Evolutionary conservation across 1,140 invertebrate genomes (phyloP).

Genomic region (Musca domestica): DNA sequence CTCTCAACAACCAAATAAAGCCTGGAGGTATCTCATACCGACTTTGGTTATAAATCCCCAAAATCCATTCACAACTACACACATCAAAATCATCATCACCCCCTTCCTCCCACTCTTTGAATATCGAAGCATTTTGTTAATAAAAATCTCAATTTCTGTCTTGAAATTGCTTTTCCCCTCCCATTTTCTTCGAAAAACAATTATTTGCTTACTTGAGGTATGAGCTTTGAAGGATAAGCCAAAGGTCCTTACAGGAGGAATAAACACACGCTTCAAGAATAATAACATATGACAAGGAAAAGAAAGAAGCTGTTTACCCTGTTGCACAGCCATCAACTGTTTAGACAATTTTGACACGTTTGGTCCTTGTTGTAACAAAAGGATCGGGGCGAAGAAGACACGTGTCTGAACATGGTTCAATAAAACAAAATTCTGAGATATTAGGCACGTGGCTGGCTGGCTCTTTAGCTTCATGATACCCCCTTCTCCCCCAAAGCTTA

Average conservation of each 20-base stretch:
- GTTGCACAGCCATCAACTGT: neutral
- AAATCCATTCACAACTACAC: too few species aligned
- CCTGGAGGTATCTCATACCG: too few species aligned
- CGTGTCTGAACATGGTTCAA: constrained; percentile 9
- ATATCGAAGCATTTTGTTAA: too few species aligned
- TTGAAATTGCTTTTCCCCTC: too few species aligned
- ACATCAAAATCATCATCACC: neutral
- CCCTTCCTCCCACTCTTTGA: neutral
- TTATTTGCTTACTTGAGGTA: constrained; percentile 15
- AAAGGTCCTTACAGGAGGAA: too few species aligned
- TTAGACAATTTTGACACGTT: constrained; percentile 16
- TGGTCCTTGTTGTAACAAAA: too few species aligned
- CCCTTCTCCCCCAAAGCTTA: too few species aligned
- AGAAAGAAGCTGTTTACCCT: neutral
- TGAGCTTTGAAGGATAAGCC: neutral
- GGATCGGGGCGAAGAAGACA: neutral
- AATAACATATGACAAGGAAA: neutral
- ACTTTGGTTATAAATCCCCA: too few species aligned
- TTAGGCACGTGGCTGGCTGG: too few species aligned
- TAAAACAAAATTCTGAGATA: constrained; percentile 1
- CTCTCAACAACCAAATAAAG: too few species aligned
- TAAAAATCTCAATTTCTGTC: too few species aligned
- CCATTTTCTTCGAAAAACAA: neutral
- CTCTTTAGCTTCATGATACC: too few species aligned
- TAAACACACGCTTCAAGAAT: neutral